These are phyloP conservation scores for Spisula subtruncata DNA, from an alignment of 2,888 invertebrate genomes.

Conservation along the genomic window DNA sequence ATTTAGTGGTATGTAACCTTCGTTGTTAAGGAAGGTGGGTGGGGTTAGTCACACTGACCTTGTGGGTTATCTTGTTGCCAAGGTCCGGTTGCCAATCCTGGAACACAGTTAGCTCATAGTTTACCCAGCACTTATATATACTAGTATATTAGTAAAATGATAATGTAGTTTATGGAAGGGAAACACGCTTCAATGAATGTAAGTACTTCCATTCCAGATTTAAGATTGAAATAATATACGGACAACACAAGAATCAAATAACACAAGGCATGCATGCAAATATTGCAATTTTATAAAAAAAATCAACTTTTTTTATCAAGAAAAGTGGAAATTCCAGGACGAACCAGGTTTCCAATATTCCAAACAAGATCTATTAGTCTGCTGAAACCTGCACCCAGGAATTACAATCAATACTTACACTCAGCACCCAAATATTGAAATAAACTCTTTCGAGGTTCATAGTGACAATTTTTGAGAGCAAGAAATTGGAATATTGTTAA, in stretches of 20 bases:
- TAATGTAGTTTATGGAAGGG: background rate
- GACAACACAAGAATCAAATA: background rate
- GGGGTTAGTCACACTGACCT: conserved; percentile 62
- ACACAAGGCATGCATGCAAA: background rate
- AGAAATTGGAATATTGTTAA: too few relatives aligned
- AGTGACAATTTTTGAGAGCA: too few relatives aligned
- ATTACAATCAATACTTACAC: too few relatives aligned
- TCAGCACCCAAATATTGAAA: too few relatives aligned
- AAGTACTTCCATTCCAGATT: background rate
- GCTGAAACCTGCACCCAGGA: too few relatives aligned
- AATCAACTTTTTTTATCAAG: background rate
- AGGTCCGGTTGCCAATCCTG: conserved; percentile 58
- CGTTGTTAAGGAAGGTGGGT: conserved; percentile 31
- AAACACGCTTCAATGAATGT: background rate
- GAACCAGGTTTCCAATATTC: too few relatives aligned
- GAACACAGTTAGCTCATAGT: conserved; percentile 45
- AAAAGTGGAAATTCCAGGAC: too few relatives aligned
- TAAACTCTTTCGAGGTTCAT: too few relatives aligned
- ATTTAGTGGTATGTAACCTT: conserved; percentile 19
- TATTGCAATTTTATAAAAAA: background rate
- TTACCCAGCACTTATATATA: conserved; percentile 1
- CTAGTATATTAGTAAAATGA: background rate
- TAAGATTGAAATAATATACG: background rate
- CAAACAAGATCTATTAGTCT: too few relatives aligned
- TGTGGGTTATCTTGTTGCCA: conserved; percentile 68